A percentile compares a stretch with the other conserved stretches of the same genome.
These are phyloP conservation scores for Fundulus diaphanus DNA, from an alignment of 2,797 vertebrate species.

Conservation along the genomic window DNA sequence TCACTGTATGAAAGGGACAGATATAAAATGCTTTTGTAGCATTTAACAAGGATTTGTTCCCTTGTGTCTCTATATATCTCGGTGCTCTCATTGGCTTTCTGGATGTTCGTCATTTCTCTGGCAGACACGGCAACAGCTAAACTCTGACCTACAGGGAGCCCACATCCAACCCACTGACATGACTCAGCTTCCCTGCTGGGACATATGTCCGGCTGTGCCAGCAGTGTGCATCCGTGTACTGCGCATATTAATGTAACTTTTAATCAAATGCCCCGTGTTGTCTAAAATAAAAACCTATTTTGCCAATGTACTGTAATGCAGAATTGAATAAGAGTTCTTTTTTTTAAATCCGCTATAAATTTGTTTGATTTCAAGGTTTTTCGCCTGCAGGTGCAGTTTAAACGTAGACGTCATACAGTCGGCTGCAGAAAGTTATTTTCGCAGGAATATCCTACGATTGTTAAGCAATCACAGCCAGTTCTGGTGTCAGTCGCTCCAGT, in stretches of 20 bases:
- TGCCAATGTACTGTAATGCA: background rate
- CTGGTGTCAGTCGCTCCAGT: background rate
- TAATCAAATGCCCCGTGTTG: conserved; percentile 22
- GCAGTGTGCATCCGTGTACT: conserved; percentile 25
- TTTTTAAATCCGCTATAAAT: background rate
- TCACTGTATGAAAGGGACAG: conserved; percentile 12
- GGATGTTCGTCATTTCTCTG: conserved; percentile 23
- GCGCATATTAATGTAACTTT: conserved; percentile 39
- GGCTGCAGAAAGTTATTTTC: background rate
- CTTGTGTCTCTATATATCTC: background rate
- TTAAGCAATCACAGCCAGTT: background rate
- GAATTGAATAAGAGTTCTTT: conserved; percentile 17
- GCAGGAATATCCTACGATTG: background rate
- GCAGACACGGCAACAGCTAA: conserved; percentile 32
- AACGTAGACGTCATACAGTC: background rate
- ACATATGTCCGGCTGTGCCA: conserved; percentile 19
- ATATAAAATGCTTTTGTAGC: conserved; percentile 1
- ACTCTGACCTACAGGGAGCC: conserved; percentile 31
- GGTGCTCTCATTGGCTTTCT: conserved; percentile 24
- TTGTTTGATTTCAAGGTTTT: background rate
- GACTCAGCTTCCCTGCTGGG: conserved; percentile 50
- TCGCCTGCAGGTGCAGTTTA: background rate
- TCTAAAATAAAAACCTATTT: conserved; percentile 23
- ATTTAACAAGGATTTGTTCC: conserved; percentile 25
- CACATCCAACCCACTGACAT: conserved; percentile 31